Evolutionary conservation across 2,888 invertebrate genomes (phyloP), one percentile per base, ranked within the genome.

Genomic region (Melipona beecheii): DNA sequence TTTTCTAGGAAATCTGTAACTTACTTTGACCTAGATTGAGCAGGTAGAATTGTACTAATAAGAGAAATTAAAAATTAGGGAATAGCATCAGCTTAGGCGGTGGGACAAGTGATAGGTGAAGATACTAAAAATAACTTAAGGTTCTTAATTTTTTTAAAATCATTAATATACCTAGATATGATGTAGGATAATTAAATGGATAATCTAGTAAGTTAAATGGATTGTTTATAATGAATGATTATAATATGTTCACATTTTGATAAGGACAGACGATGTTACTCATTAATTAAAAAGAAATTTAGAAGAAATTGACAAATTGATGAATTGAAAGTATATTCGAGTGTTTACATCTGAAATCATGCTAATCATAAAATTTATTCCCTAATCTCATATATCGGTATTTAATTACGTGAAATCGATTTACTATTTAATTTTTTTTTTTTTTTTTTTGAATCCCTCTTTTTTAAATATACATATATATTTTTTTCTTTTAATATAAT

Each of bases 321-420:
- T 69, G 36, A 19, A 43, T 68, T 52, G 11, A 52, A 66, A 49
- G 65, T 56, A 31, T 77, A 49, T 78, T 73, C 15, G 11, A 54
- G 9, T 76, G 24, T 43, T 62, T 43, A n/a, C 43, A 68, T 52
- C 27, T 68, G 50, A 64, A 75, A 19, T 72, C 62, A 24, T 50
- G 19, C 66, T 52, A 36, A 68, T 73, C 52, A 36, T 66, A 70
- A 27, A 54, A 70, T 75, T 68, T 64, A 78, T 83, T 70, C 24
- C 21, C 43, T 50, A 54, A 73, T 60, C 31, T 78, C 69, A 78
- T 75, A 81, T 85, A 80, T 85, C 83, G 78, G 49, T 72, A 75
- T 58, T 75, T 62, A 50, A 21, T 73, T 68, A 17, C 17, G 24
- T 70, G 24, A 64, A 24, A 43, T 36, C 50, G 27, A 68, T 65